A percentile compares a stretch with the other conserved stretches of the same genome.
phyloP scores from a whole-genome alignment of 2,888 invertebrate genomes.

The Dorcus hopei region DNA sequence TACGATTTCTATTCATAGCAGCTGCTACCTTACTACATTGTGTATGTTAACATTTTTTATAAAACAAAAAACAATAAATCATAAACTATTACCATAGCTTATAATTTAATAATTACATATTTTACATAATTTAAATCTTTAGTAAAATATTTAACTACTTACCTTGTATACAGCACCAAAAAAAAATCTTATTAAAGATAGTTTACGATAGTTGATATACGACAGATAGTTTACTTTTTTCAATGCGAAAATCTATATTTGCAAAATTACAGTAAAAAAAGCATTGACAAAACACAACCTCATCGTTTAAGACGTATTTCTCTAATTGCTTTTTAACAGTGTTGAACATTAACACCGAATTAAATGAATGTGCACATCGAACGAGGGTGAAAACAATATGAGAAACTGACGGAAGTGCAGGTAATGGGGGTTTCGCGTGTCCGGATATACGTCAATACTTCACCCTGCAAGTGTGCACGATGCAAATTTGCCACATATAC shows the following conservation, averaged over 20 bases:
- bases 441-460: conserved; percentile 34
- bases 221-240: too few relatives aligned
- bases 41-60: too few relatives aligned
- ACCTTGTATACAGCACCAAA: too few relatives aligned
- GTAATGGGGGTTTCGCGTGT: conserved; percentile 41
- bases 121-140: too few relatives aligned
- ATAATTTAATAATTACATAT: too few relatives aligned
- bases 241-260: too few relatives aligned
- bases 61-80: too few relatives aligned
- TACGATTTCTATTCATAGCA: conserved; percentile 36
- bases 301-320: conserved; percentile 8
- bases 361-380: conserved; percentile 30
- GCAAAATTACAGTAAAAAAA: too few relatives aligned
- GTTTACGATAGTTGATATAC: too few relatives aligned
- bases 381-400: conserved; percentile 39
- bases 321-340: conserved; percentile 10
- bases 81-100: too few relatives aligned
- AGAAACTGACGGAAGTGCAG: conserved; percentile 37
- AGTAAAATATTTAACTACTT: too few relatives aligned
- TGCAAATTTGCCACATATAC: conserved; percentile 9
- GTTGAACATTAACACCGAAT: conserved; percentile 29
- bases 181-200: too few relatives aligned
- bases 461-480: conserved; percentile 19
- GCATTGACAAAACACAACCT: not conserved
- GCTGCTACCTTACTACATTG: conserved; percentile 28